Evolutionary conservation across 2,888 invertebrate genomes (phyloP).

Genomic region (Resseliella maxima): DNA sequence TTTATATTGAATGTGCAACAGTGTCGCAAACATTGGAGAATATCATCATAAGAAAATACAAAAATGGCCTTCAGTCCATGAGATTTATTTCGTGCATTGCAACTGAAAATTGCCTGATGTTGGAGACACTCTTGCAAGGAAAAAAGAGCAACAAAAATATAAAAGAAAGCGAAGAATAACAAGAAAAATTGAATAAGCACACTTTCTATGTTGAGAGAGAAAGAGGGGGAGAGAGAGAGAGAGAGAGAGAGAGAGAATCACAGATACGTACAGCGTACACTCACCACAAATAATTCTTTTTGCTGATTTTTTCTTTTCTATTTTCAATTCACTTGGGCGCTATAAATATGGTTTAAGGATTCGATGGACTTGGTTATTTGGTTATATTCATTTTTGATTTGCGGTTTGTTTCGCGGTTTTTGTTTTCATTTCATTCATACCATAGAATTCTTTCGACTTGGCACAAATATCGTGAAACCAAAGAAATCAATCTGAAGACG

Average conservation of each 20-base stretch:
- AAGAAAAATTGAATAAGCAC: not conserved
- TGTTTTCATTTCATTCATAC: not conserved
- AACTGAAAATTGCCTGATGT: too few relatives aligned
- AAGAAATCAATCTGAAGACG: not conserved
- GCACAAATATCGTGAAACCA: not conserved
- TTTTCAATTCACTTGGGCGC: not conserved
- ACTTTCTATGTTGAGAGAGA: not conserved
- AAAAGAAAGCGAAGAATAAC: too few relatives aligned
- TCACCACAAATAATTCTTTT: constrained; percentile 45
- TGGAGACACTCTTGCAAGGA: too few relatives aligned
- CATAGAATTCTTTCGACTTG: not conserved
- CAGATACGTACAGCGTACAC: not conserved
- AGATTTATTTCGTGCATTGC: too few relatives aligned
- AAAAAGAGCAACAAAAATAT: too few relatives aligned
- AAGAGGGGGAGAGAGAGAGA: too few relatives aligned
- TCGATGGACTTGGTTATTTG: not conserved
- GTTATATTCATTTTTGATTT: not conserved
- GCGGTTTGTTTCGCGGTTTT: not conserved
- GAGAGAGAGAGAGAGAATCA: not conserved
- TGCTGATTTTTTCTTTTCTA: not conserved
- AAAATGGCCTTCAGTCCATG: too few relatives aligned
- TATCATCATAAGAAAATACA: too few relatives aligned
- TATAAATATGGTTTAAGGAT: constrained; percentile 46
- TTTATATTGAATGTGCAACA: too few relatives aligned
- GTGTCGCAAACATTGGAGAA: too few relatives aligned